Conservation (phyloP, 2,113 vertebrate genomes). For the rabbit (Oryctolagus cuniculus) region DNA sequence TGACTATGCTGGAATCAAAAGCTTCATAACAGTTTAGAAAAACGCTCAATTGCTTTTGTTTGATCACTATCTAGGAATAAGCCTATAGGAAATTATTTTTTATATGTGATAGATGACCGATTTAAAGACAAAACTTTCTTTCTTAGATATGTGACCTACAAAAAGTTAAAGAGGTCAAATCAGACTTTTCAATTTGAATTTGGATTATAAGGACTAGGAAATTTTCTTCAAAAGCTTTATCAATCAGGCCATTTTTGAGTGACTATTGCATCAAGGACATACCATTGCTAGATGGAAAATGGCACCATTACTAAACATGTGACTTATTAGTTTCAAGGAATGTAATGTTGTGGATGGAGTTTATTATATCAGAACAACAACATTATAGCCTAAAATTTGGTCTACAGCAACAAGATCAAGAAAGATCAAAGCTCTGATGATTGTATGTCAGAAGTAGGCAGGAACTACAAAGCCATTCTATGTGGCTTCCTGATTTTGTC, state of each 20-base stretch:
- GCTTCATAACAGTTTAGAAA: not conserved
- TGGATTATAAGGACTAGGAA: not conserved
- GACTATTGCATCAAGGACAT: not conserved
- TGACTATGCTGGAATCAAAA: not conserved
- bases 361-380: not conserved
- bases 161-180: not conserved
- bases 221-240: not conserved
- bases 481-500: not conserved
- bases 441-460: not conserved
- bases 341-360: not conserved
- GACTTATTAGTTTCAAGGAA: not conserved
- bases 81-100: not conserved
- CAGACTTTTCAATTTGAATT: not conserved
- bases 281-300: not conserved
- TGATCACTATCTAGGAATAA: not conserved
- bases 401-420: not conserved
- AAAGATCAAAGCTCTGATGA: not conserved
- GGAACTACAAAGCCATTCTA: fast-evolving
- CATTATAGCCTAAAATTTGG: not conserved
- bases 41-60: not conserved
- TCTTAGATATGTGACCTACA: not conserved
- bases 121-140: not conserved
- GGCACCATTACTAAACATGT: not conserved
- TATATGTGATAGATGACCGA: not conserved
- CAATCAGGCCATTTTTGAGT: not conserved